Percentiles rank a stretch among this genome's conserved stretches.
Evolutionary conservation across 1,140 invertebrate species (phyloP).

Genomic region (Drosophila aff.): DNA sequence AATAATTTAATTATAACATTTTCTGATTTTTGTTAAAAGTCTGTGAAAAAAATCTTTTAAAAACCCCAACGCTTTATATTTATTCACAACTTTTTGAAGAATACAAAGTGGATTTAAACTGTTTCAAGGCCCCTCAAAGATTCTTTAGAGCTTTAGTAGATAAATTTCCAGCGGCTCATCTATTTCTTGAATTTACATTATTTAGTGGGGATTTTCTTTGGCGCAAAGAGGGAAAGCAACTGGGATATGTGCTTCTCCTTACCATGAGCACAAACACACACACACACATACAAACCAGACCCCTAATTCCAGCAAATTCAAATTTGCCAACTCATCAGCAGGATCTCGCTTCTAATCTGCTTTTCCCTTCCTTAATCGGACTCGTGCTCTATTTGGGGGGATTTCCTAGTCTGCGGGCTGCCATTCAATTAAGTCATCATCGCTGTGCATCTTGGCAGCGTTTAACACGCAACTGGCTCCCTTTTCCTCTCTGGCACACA

Average conservation of each 20-base stretch:
- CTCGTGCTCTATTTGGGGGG: background rate
- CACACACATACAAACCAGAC: background rate
- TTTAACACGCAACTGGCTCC: constrained; percentile 29
- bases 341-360: constrained; percentile 29
- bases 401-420: constrained; percentile 29
- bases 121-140: background rate
- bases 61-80: background rate
- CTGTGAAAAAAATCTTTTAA: background rate
- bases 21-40: background rate
- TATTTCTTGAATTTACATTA: background rate
- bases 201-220: constrained; percentile 5
- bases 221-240: background rate
- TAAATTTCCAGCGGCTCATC: constrained; percentile 3
- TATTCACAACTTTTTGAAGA: background rate
- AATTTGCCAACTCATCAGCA: constrained; percentile 40
- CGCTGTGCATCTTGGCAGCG: constrained; percentile 32
- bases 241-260: background rate
- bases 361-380: constrained; percentile 3
- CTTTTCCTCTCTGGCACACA: background rate
- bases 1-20: background rate
- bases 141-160: too few species aligned
- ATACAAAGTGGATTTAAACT: background rate
- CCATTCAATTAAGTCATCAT: constrained; percentile 63
- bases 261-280: too few species aligned
- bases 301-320: constrained; percentile 26